Conservation (phyloP, 2,797 vertebrate species). For the Bryconaethiops microstoma region DNA sequence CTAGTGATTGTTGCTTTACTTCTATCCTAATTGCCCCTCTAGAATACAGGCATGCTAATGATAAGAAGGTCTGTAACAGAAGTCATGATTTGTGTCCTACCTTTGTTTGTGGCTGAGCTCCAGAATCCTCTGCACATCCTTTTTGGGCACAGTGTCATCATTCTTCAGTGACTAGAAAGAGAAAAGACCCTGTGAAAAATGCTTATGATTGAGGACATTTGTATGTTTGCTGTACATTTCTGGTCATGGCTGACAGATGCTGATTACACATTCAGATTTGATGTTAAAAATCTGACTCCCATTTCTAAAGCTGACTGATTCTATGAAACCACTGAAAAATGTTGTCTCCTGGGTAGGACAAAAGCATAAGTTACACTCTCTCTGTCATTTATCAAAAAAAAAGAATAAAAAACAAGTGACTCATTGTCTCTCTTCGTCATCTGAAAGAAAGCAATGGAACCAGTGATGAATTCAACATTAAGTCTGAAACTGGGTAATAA, state of each 20-base stretch:
- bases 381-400: conserved; percentile 24
- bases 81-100: conserved; percentile 70
- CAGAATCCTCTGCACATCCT: conserved; percentile 91
- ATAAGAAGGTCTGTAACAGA: not conserved
- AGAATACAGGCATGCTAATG: not conserved
- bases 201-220: conserved; percentile 17
- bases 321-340: conserved; percentile 8
- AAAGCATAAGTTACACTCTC: conserved; percentile 42
- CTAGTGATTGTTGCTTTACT: too few relatives aligned
- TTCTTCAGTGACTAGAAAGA: conserved; percentile 87
- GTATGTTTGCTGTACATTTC: conserved; percentile 22
- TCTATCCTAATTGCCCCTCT: not conserved
- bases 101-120: conserved; percentile 95
- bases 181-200: not conserved
- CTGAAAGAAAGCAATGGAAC: conserved; percentile 23
- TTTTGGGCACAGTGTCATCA: conserved; percentile 88
- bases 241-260: conserved; percentile 21
- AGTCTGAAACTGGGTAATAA: not conserved
- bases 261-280: conserved; percentile 24
- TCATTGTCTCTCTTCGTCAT: conserved; percentile 10
- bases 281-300: conserved; percentile 9
- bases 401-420: not conserved
- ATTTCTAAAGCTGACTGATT: conserved; percentile 27
- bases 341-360: conserved; percentile 19
- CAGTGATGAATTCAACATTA: conserved; percentile 7